phyloP scores from a whole-genome alignment of 2,888 invertebrate species.

The Opisthograptis luteolata region DNA sequence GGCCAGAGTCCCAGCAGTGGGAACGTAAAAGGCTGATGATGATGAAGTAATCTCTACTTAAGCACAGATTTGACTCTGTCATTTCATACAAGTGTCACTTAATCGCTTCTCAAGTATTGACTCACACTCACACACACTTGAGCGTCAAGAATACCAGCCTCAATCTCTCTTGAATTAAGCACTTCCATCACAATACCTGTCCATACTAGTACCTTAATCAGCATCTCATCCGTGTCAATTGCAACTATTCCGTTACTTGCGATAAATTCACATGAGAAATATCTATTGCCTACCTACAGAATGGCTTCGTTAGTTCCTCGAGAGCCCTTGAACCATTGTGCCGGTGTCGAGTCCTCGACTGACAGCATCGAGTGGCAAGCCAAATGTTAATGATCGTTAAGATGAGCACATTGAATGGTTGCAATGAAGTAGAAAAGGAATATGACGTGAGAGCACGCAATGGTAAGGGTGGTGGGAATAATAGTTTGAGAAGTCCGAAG shows the following conservation, averaged over 20 bases:
- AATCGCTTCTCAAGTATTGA: too few species aligned
- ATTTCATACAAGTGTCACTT: too few species aligned
- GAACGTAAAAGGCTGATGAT: too few species aligned
- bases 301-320: slow-evolving; percentile 79
- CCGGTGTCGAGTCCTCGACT: slow-evolving; percentile 63
- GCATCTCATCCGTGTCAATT: slow-evolving; percentile 32
- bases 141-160: not conserved
- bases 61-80: too few species aligned
- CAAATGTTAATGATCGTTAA: slow-evolving; percentile 46
- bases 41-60: too few species aligned
- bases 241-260: slow-evolving; percentile 30
- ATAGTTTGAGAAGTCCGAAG: not conserved
- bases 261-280: slow-evolving; percentile 78
- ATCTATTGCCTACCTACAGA: too few species aligned
- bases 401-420: slow-evolving; percentile 40
- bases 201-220: slow-evolving; percentile 14
- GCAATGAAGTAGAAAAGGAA: slow-evolving; percentile 45
- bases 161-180: not conserved
- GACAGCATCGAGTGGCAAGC: slow-evolving; percentile 50
- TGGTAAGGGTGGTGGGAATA: slow-evolving; percentile 28
- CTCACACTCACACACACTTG: too few species aligned
- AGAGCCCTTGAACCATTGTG: slow-evolving; percentile 73
- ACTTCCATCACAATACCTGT: slow-evolving; percentile 28
- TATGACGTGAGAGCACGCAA: slow-evolving; percentile 33
- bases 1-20: too few species aligned